phyloP scores from a whole-genome alignment of 1,140 invertebrate species.

The Drosophila bifasciata region DNA sequence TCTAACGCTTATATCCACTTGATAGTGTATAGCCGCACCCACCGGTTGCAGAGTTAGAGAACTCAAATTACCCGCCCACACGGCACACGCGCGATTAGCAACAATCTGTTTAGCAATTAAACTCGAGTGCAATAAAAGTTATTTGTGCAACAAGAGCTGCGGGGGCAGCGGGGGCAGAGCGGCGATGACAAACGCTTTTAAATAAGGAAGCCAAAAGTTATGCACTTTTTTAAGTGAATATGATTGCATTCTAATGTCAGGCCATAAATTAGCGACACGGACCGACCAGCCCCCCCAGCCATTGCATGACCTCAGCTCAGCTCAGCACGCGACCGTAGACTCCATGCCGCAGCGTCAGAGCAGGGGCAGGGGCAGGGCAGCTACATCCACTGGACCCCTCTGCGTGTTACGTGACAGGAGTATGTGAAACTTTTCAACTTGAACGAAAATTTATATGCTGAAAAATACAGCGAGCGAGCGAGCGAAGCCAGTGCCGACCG shows the following conservation, averaged over 20 bases:
- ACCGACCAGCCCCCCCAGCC: background rate
- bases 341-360: no score
- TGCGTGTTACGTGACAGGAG: constrained; percentile 74
- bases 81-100: constrained; percentile 46
- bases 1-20: no score
- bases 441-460: constrained; percentile 77
- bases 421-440: constrained; percentile 81
- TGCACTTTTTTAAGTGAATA: constrained; percentile 77
- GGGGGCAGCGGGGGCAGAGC: no score
- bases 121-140: constrained; percentile 39
- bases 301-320: constrained; percentile 21
- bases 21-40: no score
- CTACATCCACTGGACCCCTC: constrained; percentile 14
- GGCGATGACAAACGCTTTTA: constrained; percentile 22
- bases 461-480: constrained; percentile 56
- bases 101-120: constrained; percentile 61
- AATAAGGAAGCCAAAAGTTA: constrained; percentile 52
- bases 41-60: no score
- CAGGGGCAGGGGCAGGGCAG: no score
- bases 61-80: background rate
- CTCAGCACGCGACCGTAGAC: constrained; percentile 30
- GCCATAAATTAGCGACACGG: constrained; percentile 74
- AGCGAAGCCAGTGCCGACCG: constrained; percentile 31
- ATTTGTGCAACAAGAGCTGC: constrained; percentile 10
- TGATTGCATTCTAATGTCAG: constrained; percentile 80